Evolutionary conservation across 2,888 invertebrate species (phyloP).

Genomic region (Xestia ashworthii): DNA sequence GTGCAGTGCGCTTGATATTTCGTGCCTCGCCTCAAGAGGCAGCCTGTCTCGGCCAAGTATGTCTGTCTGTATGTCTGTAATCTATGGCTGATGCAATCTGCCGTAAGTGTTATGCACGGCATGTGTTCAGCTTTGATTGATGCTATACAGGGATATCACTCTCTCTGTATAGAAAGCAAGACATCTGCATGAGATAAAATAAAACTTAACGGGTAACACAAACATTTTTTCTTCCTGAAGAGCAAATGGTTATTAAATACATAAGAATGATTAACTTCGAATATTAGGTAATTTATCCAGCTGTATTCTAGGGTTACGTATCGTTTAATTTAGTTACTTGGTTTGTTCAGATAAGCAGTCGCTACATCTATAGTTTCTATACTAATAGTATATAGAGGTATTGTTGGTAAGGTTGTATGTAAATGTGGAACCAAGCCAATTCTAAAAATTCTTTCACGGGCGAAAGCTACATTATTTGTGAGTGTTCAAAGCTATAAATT

Average conservation of each 20-base stretch:
- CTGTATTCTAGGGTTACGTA: background rate
- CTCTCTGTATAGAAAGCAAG: background rate
- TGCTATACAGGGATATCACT: constrained; percentile 6
- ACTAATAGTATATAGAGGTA: too few relatives aligned
- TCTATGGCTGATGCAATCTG: constrained; percentile 51
- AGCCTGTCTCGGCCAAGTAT: constrained; percentile 33
- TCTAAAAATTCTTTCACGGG: too few relatives aligned
- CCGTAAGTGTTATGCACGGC: constrained; percentile 40
- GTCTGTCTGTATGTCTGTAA: constrained; percentile 55
- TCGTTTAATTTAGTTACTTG: background rate
- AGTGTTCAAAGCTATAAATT: too few relatives aligned
- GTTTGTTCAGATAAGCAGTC: background rate
- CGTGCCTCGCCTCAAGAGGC: constrained; percentile 48
- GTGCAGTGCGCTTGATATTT: constrained; percentile 23
- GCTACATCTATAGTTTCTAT: too few relatives aligned
- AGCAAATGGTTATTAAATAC: background rate
- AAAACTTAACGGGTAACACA: background rate
- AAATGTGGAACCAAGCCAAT: too few relatives aligned
- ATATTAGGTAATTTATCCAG: background rate
- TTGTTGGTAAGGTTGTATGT: too few relatives aligned
- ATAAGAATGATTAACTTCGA: background rate
- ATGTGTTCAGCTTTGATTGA: constrained; percentile 39
- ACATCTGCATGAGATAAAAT: background rate
- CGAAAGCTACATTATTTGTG: too few relatives aligned
- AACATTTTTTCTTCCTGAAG: background rate